These are phyloP conservation scores for Falco naumanni DNA, from an alignment of 2,797 vertebrate species.

Conservation along the genomic window DNA sequence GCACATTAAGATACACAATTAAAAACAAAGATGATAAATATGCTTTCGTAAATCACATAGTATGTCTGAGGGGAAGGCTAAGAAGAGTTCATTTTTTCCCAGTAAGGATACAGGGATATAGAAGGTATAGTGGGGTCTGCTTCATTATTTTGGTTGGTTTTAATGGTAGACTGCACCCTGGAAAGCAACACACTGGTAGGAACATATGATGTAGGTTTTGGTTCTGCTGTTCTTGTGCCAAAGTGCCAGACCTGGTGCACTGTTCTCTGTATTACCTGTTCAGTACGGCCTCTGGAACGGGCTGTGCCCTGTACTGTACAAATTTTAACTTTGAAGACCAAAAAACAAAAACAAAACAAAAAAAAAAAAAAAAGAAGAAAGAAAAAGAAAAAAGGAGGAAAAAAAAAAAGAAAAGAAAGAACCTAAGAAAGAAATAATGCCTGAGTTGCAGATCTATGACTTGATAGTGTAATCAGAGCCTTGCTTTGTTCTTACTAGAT, in stretches of 20 bases:
- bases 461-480: not conserved
- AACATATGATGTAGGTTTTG: not conserved
- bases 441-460: not conserved
- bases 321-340: not conserved
- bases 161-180: not conserved
- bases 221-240: not conserved
- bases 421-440: not conserved
- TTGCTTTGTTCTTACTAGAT: not conserved
- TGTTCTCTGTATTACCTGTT: not conserved
- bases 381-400: too few relatives aligned
- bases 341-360: not conserved
- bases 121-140: not conserved
- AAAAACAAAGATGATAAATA: not conserved
- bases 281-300: not conserved
- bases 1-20: not conserved
- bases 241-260: not conserved
- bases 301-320: not conserved
- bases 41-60: not conserved
- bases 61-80: not conserved
- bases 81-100: not conserved
- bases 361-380: too few relatives aligned
- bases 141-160: not conserved
- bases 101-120: not conserved
- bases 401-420: too few relatives aligned
- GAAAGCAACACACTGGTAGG: not conserved